phyloP scores from a whole-genome alignment of 2,113 vertebrate species.

The Mixornis gularis region DNA sequence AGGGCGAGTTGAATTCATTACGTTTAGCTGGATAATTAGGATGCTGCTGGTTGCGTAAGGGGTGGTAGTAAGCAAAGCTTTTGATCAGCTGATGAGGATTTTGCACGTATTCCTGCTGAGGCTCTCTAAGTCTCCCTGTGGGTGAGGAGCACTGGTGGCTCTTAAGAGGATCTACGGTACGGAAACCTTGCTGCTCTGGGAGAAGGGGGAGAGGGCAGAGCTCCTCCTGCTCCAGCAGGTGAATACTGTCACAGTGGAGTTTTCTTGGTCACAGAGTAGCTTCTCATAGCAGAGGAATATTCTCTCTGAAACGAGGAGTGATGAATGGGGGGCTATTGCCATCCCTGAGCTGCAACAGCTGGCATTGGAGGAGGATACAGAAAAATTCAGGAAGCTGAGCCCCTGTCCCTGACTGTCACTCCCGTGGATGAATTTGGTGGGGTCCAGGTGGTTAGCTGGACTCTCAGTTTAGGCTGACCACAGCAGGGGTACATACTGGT shows the following conservation, averaged over 20 bases:
- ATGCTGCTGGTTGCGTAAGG: slow-evolving; percentile 10
- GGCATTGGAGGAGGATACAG: background rate
- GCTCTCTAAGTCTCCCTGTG: background rate
- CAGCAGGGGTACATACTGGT: background rate
- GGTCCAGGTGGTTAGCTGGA: background rate
- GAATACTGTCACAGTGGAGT: background rate
- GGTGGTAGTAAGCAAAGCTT: slow-evolving; percentile 41
- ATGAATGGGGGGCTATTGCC: background rate
- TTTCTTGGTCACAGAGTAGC: background rate
- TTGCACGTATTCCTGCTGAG: background rate
- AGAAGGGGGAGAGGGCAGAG: background rate
- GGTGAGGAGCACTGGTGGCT: background rate
- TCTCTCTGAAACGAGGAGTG: background rate
- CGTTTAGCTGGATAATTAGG: slow-evolving; percentile 16
- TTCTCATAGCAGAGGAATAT: background rate
- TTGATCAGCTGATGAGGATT: slow-evolving; percentile 46
- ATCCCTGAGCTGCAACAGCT: background rate
- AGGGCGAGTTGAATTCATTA: background rate
- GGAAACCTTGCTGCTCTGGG: background rate
- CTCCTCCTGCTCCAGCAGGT: background rate
- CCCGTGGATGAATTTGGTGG: background rate
- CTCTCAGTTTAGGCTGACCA: background rate
- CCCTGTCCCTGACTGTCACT: background rate
- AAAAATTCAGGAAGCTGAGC: background rate
- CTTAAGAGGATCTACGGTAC: background rate